Evolutionary conservation across 1,140 invertebrate species (phyloP).

Genomic region (Panagrolaimus sp.): DNA sequence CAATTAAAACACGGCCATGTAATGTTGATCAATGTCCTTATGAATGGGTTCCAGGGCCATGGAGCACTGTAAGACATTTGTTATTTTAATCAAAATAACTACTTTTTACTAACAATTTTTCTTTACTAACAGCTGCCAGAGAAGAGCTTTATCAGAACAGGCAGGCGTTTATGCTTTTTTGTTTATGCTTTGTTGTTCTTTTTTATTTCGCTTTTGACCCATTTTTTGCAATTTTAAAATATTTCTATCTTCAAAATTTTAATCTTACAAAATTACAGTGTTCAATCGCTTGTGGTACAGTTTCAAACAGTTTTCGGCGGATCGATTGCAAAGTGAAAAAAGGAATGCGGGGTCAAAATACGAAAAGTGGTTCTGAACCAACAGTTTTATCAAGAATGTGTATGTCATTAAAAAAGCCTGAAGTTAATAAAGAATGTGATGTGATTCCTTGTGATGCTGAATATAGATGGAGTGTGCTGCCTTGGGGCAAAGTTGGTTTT

Average conservation of each 20-base stretch:
- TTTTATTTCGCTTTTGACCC: neutral
- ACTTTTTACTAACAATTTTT: slow-evolving; percentile 16
- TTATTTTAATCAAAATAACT: slow-evolving; percentile 1
- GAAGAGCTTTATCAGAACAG: neutral
- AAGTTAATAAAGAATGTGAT: slow-evolving; percentile 39
- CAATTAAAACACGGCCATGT: slow-evolving; percentile 66
- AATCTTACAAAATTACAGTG: slow-evolving; percentile 36
- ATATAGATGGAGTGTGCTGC: slow-evolving; percentile 46
- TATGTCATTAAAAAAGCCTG: slow-evolving; percentile 45
- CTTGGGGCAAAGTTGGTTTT: slow-evolving; percentile 34
- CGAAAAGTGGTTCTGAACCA: slow-evolving; percentile 25
- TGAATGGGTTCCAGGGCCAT: slow-evolving; percentile 59
- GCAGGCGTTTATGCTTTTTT: slow-evolving; percentile 9
- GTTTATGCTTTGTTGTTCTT: neutral
- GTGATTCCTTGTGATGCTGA: slow-evolving; percentile 45
- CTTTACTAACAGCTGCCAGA: slow-evolving; percentile 13
- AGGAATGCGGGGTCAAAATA: slow-evolving; percentile 20
- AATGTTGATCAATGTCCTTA: slow-evolving; percentile 64
- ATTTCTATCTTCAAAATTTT: neutral
- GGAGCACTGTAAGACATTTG: slow-evolving; percentile 29
- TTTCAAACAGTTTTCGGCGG: slow-evolving; percentile 47
- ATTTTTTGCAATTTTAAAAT: neutral
- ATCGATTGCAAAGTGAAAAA: slow-evolving; percentile 50
- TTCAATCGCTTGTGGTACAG: slow-evolving; percentile 47
- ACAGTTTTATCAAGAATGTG: slow-evolving; percentile 43